A percentile compares a stretch with the other conserved stretches of the same genome.
Evolutionary conservation across 2,113 vertebrate species (phyloP).

Genomic region (Struthidea cinerea): DNA sequence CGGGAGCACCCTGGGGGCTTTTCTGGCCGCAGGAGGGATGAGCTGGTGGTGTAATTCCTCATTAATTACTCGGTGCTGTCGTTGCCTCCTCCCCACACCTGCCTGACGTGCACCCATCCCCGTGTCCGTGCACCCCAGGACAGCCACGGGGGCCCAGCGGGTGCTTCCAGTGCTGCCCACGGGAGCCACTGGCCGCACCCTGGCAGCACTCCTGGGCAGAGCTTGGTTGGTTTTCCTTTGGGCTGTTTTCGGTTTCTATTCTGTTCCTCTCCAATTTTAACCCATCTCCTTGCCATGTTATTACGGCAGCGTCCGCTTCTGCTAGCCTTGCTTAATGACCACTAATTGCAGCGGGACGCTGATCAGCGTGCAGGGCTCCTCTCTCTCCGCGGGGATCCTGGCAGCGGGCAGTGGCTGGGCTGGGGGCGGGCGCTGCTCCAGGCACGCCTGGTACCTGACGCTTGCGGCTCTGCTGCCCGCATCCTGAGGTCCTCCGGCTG

Average conservation of each 20-base stretch:
- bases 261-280: not conserved
- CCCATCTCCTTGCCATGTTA: fast-evolving
- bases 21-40: not conserved
- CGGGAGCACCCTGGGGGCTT: not conserved
- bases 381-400: not conserved
- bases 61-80: not conserved
- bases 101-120: fast-evolving
- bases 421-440: not conserved
- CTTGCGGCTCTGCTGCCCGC: not conserved
- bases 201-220: not conserved
- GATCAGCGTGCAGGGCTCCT: not conserved
- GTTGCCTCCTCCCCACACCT: fast-evolving
- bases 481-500: not conserved
- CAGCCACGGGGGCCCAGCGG: fast-evolving
- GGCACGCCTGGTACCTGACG: not conserved
- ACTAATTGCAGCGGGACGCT: not conserved
- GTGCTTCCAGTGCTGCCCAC: fast-evolving
- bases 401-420: not conserved
- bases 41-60: slow-evolving; percentile 29
- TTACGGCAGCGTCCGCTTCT: not conserved
- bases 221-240: not conserved
- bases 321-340: not conserved
- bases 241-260: fast-evolving
- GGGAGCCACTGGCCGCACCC: fast-evolving
- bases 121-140: fast-evolving